A percentile compares a stretch with the other conserved stretches of the same genome.
phyloP scores from a whole-genome alignment of 2,797 vertebrate genomes.

The Characodon lateralis region DNA sequence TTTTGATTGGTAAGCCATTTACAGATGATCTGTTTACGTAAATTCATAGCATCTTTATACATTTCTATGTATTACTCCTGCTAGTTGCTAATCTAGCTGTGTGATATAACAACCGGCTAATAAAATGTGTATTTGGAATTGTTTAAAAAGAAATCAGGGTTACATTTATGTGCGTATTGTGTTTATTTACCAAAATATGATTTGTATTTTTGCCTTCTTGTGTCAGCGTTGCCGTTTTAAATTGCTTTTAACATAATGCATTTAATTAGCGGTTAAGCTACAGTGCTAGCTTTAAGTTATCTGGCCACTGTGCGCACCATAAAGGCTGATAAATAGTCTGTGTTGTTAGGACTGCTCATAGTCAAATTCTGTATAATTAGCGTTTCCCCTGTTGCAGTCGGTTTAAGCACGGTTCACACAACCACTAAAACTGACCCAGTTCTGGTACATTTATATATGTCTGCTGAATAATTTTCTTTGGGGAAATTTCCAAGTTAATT shows the following conservation, averaged over 20 bases:
- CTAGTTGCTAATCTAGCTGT: background rate
- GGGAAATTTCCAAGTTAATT: slow-evolving; percentile 67
- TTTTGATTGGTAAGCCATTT: slow-evolving; percentile 42
- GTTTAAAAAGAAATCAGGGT: background rate
- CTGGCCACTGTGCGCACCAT: no score
- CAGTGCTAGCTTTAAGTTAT: background rate
- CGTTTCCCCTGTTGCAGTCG: background rate
- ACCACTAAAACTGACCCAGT: slow-evolving; percentile 41
- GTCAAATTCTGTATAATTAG: background rate
- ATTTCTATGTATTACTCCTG: background rate
- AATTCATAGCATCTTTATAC: background rate
- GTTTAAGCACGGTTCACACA: slow-evolving; percentile 2
- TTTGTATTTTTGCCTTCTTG: background rate
- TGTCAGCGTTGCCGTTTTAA: background rate
- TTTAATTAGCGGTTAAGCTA: background rate
- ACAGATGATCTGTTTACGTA: accelerated
- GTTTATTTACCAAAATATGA: background rate
- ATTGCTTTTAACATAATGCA: background rate
- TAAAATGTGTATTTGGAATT: background rate
- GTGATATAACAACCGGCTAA: slow-evolving; percentile 29
- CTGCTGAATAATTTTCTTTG: slow-evolving; percentile 44
- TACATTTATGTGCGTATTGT: background rate
- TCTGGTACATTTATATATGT: slow-evolving; percentile 34
- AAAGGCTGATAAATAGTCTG: background rate
- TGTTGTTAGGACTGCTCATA: background rate